Base-by-base conservation (phyloP, 2,888 invertebrate species). In the Drosophila yooni region DNA sequence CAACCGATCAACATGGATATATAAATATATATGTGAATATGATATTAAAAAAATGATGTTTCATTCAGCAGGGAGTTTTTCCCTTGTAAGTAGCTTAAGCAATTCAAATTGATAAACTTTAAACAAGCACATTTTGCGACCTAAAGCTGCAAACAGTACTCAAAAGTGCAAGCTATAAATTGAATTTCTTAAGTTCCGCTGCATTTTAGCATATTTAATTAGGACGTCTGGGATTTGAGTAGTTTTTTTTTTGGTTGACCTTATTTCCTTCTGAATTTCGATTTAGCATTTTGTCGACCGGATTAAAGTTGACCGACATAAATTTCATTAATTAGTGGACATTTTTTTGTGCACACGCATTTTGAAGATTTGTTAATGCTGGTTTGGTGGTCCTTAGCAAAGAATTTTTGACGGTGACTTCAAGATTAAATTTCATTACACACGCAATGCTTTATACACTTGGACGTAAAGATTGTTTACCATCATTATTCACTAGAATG, bases 291-390 rank as follows among this genome's bases (percentile, higher is more conserved):
- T 57, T 63, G 54, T 56, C 48, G n/a, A 67, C 21, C 58, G 65
- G 36, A 53, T 62, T 56, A 71, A 79, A 83, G 76, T 76, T 82
- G 76, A 82, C 83, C 82, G 83, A 83, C 79, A 82, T 82, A 82
- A 82, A 83, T 82, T 83, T 74, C 71, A 79, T 83, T 83, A 82
- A 79, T 81, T 83, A 81, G 82, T 81, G 54, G 66, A 74, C 64
- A 73, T 70, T 74, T 61, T 70, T 70, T 64, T 59, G 66, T 38
- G 46, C 43, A 63, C 33, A 68, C 61, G 48, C 21, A 79, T 68
- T 81, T 66, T 70, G 67, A 76, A 79, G 81, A 83, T 76, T 83
- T 76, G 70, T 74, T 79, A 70, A 75, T 73, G 78, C 64, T 56
- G 57, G 62, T 51, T 48, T 27, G 76, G 68, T 69, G 69, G 68